Conservation (phyloP, 2,888 invertebrate genomes). For the Stramonita haemastoma region DNA sequence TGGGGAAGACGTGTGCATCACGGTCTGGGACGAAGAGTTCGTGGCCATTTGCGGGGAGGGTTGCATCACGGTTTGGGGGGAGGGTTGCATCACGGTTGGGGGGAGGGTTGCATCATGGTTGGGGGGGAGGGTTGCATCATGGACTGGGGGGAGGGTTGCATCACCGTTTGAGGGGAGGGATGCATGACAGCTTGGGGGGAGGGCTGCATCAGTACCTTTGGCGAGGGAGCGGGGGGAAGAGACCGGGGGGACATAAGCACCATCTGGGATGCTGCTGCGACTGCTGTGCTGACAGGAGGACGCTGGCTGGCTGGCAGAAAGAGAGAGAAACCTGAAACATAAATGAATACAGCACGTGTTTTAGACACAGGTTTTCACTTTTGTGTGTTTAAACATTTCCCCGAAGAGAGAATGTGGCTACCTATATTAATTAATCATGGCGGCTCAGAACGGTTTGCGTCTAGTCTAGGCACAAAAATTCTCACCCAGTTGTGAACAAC, state of each 20-base stretch:
- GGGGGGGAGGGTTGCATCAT: not conserved
- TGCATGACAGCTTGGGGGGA: not conserved
- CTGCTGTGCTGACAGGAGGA: too few relatives aligned
- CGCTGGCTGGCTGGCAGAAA: too few relatives aligned
- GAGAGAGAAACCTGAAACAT: too few relatives aligned
- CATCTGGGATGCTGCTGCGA: not conserved
- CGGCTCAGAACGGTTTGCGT: too few relatives aligned
- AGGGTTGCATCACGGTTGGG: not conserved
- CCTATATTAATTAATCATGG: too few relatives aligned
- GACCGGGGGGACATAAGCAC: not conserved
- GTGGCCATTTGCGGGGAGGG: not conserved
- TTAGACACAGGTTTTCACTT: too few relatives aligned
- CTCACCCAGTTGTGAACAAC: too few relatives aligned
- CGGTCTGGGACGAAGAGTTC: not conserved
- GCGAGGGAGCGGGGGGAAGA: not conserved
- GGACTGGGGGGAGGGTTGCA: not conserved
- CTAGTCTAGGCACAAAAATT: too few relatives aligned
- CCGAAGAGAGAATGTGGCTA: too few relatives aligned
- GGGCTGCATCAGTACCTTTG: not conserved
- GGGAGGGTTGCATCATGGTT: not conserved
- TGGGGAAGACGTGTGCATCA: not conserved
- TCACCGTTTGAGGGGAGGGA: not conserved
- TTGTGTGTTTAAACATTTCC: not conserved
- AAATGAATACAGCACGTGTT: too few relatives aligned
- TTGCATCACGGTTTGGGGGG: not conserved